Evolutionary conservation across 2,797 vertebrate species (phyloP), one percentile per base, ranked within the genome.

Genomic region (Carcharodon carcharias): DNA sequence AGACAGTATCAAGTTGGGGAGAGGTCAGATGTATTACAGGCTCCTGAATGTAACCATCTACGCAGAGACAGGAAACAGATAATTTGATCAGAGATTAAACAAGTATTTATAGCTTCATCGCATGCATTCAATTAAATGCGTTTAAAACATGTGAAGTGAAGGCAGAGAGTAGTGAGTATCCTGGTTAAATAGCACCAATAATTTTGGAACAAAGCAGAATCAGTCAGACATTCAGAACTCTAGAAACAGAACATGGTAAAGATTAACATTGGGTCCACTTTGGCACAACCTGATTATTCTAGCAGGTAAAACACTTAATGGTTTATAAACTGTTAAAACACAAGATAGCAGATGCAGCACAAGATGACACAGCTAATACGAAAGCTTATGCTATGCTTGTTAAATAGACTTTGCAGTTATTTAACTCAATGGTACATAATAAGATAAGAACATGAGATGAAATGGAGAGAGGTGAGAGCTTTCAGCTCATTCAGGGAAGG

Each of bases 391-490:
- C 14, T 40, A 4, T 18, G 14, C 14, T 31, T 80, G n/a, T 4
- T 80, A 80, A 80, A 80, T 80, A 80, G 77, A 80, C 77, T 80
- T 80, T 80, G n/a, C n/a, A 40, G 77, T 40, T 80, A 73, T 80
- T 80, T 14, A 80, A 40, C 77, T 40, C 35, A 40, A 16, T 80
- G 77, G n/a, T 40, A 40, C 12, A 80, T 40, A 16, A 80, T n/a
- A 80, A 80, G n/a, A 14, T 80, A 18, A 40, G 77, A n/a, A 80
- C 1, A 16, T 1, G 12, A 80, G 77, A 40, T 40, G 40, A 9
- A 80, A 80, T 40, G 77, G n/a, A 40, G 9, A 9, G 31, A 9
- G 31, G 71, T 12, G 35, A 73, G n/a, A 40, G 14, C 12, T 80
- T 40, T 80, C 69, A 80, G 35, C n/a, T 80, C 35, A 80, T 80